Evolutionary conservation across 2,888 invertebrate species (phyloP).

Genomic region (Euphydryas editha): DNA sequence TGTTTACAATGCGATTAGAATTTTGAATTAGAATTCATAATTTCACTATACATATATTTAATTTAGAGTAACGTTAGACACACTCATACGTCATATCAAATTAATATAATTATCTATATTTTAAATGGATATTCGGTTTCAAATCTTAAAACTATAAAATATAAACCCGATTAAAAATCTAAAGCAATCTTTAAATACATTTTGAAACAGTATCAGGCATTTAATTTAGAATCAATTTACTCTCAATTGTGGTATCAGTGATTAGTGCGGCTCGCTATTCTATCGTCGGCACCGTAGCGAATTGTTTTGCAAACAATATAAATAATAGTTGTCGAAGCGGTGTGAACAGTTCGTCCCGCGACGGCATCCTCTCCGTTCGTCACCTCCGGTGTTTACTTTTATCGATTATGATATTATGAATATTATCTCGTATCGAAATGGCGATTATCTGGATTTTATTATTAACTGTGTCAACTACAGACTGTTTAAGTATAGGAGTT

Average conservation of each 20-base stretch:
- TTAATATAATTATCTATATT: too few relatives aligned
- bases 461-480: slow-evolving; percentile 49
- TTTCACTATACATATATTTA: too few relatives aligned
- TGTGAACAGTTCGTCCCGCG: slow-evolving; percentile 68
- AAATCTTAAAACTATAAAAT: not conserved
- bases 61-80: too few relatives aligned
- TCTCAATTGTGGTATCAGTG: slow-evolving; percentile 20
- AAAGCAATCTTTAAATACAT: slow-evolving; percentile 1
- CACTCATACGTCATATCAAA: too few relatives aligned
- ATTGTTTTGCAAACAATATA: slow-evolving; percentile 80
- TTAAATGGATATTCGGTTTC: too few relatives aligned
- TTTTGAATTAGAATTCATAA: too few relatives aligned
- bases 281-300: slow-evolving; percentile 59
- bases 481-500: slow-evolving; percentile 62
- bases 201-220: slow-evolving; percentile 11
- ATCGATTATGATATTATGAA: slow-evolving; percentile 49
- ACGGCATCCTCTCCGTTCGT: slow-evolving; percentile 52
- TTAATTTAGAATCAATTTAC: slow-evolving; percentile 23
- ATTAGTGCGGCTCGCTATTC: slow-evolving; percentile 52
- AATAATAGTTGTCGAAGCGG: slow-evolving; percentile 73
- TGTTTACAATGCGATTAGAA: too few relatives aligned
- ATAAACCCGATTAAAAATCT: not conserved
- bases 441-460: slow-evolving; percentile 42
- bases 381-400: slow-evolving; percentile 47
- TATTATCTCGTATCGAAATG: slow-evolving; percentile 44